Evolutionary conservation across 2,797 vertebrate genomes (phyloP), one percentile per base, ranked within the genome.

Genomic region (Tenualosa thibaudeaui): DNA sequence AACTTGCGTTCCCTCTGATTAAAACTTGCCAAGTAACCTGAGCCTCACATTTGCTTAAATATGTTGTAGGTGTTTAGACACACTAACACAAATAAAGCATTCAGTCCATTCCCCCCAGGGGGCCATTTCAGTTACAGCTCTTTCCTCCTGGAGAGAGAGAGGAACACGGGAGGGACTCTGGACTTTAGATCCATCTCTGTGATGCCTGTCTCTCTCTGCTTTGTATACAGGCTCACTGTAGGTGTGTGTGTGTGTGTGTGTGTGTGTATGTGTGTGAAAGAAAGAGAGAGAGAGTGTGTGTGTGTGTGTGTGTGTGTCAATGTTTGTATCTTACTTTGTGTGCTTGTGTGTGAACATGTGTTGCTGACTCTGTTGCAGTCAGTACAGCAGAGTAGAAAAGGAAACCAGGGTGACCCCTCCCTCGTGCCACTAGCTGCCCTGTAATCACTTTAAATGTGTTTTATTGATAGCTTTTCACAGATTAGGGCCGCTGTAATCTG

Each of bases 371-470:
- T 54, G 83, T 40, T 56, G 50, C 54, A 22, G 54, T 22, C n/a
- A 40, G 53, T 65, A 12, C 53, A 89, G 81, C 81, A 85, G 65
- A 54, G 83, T 24, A 26, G 65, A 19, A 50, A 81, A 88, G 86
- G 37, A 88, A 84, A 81, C 84, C 81, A 43, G 83, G 88, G 82
- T 89, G 90, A 91, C 91, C 90, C 85, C 65, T 86, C 87, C 26
- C 65, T 86, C 31, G 37, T 89, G 92, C 91, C 91, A 90, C 91
- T 92, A 93, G 92, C 91, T 15, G 86, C 83, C 31, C 90, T 89
- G 92, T 95, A 95, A 94, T 95, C 93, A 94, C 91, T 94, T 93
- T 91, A 92, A 94, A 93, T 93, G 94, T 94, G 91, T 93, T 95
- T 92, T 92, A 95, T 93, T 93, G 93, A 94, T 92, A 91, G 91